Evolutionary conservation across 2,888 invertebrate genomes (phyloP), one percentile per base, ranked within the genome.

Genomic region (Lithophane leautieri): DNA sequence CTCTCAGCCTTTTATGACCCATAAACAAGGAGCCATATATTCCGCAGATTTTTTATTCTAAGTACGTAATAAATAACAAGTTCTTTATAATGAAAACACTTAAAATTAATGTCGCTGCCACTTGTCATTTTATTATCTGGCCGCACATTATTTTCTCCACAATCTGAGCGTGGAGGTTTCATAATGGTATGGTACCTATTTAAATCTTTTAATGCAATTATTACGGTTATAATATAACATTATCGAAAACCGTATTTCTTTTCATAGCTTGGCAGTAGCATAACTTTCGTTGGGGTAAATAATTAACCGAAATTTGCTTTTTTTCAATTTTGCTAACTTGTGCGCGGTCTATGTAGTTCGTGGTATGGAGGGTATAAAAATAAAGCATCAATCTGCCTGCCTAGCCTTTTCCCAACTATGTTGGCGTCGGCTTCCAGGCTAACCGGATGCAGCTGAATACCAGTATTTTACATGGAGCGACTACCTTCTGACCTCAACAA

Each of bases 11-110:
- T 92, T 92, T 92, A 92, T 90, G 89, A 89, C 83, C 86, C 90
- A 92, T 92, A 92, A 92, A 92, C 89, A 90, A 86, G 84, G 79
- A 88, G 83, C 89, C 88, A 90, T 90, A 91, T 89, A 90, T 88
- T 87, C 86, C 84, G 82, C 82, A 85, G 88, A 89, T 90, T 92
- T 91, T 92, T 91, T 87, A 91, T 91, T 90, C 87, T 82, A 88
- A 91, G 89, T 89, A 86, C 76, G 86, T 81, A 89, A 89, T 90
- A 90, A 90, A 91, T 90, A 89, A 88, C 83, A 89, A 89, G 85
- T 89, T 89, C 83, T 89, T 89, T 88, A 86, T 88, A 91, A 91
- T 91, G 85, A 90, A 91, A 91, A 86, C 84, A 84, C 89, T 86
- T 84, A 83, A 87, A 86, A 84, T 84, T 72, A 82, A 85, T 84